Evolutionary conservation across 2,888 invertebrate species (phyloP).

Genomic region (Cremastobaeus sp.): DNA sequence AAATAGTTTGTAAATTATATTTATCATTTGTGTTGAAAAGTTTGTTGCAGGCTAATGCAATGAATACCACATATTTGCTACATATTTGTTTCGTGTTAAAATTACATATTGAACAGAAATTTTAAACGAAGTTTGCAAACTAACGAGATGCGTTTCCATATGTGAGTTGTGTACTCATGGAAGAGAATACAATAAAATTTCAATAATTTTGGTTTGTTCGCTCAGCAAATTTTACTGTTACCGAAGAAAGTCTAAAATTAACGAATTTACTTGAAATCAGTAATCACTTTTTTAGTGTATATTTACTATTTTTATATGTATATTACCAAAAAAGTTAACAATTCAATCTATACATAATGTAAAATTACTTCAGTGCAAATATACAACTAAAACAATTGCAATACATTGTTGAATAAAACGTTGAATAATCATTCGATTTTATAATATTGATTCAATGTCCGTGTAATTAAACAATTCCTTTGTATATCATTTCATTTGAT

Average conservation of each 20-base stretch:
- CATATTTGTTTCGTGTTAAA: constrained; percentile 24
- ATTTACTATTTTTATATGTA: constrained; percentile 31
- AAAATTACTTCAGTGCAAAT: neutral
- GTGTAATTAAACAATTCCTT: too few species aligned
- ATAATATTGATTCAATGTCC: too few species aligned
- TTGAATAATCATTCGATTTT: too few species aligned
- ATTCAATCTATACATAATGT: neutral
- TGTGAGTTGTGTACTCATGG: constrained; percentile 20
- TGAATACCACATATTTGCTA: constrained; percentile 17
- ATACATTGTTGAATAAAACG: too few species aligned
- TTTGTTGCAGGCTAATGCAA: constrained; percentile 14
- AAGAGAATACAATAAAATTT: constrained; percentile 18
- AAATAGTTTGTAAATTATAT: constrained; percentile 6
- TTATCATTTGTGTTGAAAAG: constrained; percentile 4
- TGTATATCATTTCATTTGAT: too few species aligned
- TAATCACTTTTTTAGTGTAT: too few species aligned
- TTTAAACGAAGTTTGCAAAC: constrained; percentile 33
- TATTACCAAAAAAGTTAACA: too few species aligned
- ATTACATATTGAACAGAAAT: constrained; percentile 11
- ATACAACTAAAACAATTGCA: too few species aligned
- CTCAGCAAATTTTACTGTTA: neutral
- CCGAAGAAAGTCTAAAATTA: constrained; percentile 13
- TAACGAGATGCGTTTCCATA: constrained; percentile 27
- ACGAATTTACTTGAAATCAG: constrained; percentile 12
- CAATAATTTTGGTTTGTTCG: constrained; percentile 7